Base-by-base conservation (phyloP, 2,797 vertebrate genomes). In the Sebastiscus albofasciatus region DNA sequence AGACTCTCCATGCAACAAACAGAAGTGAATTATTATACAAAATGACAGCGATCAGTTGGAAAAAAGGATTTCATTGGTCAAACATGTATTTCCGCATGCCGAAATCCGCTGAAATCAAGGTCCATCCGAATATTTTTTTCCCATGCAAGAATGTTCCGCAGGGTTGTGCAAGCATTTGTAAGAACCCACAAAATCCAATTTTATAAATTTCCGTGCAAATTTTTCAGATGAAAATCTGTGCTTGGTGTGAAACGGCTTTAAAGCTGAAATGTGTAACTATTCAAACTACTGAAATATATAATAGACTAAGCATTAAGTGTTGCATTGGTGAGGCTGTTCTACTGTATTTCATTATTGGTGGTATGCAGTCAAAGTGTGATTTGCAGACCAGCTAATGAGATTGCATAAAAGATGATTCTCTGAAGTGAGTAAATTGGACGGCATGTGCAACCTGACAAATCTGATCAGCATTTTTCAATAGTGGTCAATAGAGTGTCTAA, bases 161-260 rank as follows among this genome's bases (percentile, higher is more conserved):
- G 46, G 3, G 42, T 0, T 0, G 16, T 18, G 42, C 46, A 20
- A 49, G 46, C 18, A 49, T 49, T 49, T 18, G 0, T 20, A 20
- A 49, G 18, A 49, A 20, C 8, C 3, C 3, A 49, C 18, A 49
- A 49, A 49, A 49, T 49, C 2, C 0, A 20, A 20, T 20, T 49
- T 49, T 49, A 49, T 49, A 49, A 49, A 49, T 49, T 49, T 49
- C 46, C 1, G 18, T 49, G 46, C 46, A 20, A 49, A 49, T 20
- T 20, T 49, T 49, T 9, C 18, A 8, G 46, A 49, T 0, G 46
- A 8, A 49, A 49, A 49, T 49, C 46, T 20, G 8, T 18, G 7
- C 46, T 49, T 49, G 18, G 18, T 67, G 42, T 29, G 14, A 5
- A 54, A 54, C 14, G 2, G 9, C 20, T 54, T 54, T 22, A 49